Evolutionary conservation across 2,113 vertebrate species (phyloP).

Genomic region (Poeciliopsis retropinna): DNA sequence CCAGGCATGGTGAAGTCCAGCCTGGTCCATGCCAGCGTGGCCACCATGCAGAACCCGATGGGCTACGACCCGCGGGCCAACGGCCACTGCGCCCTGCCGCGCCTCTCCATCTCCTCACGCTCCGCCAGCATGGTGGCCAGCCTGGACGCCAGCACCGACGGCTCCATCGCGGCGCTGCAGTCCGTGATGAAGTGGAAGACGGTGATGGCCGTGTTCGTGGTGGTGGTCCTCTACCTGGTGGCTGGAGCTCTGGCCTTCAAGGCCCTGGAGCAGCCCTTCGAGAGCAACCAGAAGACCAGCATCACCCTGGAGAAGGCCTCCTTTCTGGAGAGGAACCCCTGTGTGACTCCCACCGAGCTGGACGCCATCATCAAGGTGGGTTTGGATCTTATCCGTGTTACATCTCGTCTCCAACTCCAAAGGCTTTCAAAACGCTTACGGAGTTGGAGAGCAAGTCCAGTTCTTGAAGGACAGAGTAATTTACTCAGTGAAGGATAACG

Average conservation of each 20-base stretch:
- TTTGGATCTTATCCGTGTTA: too few species aligned
- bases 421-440: too few species aligned
- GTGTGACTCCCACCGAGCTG: conserved; percentile 88
- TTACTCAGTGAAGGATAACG: too few species aligned
- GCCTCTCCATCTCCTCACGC: conserved; percentile 86
- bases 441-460: not conserved
- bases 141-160: conserved; percentile 85
- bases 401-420: too few species aligned
- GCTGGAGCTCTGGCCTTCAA: conserved; percentile 90
- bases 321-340: conserved; percentile 88
- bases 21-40: conserved; percentile 78
- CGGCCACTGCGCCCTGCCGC: conserved; percentile 82
- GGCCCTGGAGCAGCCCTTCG: conserved; percentile 91
- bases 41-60: conserved; percentile 80
- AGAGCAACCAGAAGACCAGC: conserved; percentile 89
- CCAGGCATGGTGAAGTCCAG: conserved; percentile 75
- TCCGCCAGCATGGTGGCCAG: conserved; percentile 87
- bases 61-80: conserved; percentile 84
- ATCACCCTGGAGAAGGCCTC: conserved; percentile 89
- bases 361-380: conserved; percentile 91
- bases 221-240: conserved; percentile 93
- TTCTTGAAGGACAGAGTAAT: too few species aligned
- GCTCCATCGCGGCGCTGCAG: conserved; percentile 80
- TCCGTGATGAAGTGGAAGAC: conserved; percentile 99
- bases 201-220: conserved; percentile 91